Percentiles rank a stretch among this genome's conserved stretches.
Evolutionary conservation across 2,113 vertebrate species (phyloP).

Genomic region (Panurus biarmicus): DNA sequence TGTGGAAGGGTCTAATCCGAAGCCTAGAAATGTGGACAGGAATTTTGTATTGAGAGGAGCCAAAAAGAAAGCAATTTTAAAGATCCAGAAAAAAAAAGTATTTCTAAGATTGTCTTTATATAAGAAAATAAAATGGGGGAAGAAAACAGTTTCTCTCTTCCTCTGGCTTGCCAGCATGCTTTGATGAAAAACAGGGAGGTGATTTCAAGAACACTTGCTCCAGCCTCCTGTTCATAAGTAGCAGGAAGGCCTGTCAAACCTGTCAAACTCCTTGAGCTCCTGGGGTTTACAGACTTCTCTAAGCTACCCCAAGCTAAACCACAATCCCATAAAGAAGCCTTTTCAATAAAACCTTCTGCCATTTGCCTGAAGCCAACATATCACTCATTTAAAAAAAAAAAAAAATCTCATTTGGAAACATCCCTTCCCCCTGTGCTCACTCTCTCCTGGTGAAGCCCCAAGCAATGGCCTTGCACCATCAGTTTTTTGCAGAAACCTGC

Average conservation of each 20-base stretch:
- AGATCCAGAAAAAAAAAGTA: neutral
- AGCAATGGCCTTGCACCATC: neutral
- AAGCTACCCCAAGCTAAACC: conserved; percentile 55
- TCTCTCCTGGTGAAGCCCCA: neutral
- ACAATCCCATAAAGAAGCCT: conserved; percentile 57
- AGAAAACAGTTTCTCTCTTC: neutral
- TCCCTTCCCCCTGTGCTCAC: neutral
- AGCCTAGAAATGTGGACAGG: neutral
- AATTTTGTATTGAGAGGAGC: neutral
- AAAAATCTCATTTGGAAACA: neutral
- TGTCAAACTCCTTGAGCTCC: conserved; percentile 46
- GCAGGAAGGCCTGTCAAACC: conserved; percentile 16
- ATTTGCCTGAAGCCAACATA: conserved; percentile 52
- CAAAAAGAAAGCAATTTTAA: neutral
- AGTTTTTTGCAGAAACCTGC: neutral
- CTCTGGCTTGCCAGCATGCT: neutral
- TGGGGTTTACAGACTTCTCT: conserved; percentile 54
- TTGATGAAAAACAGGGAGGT: neutral
- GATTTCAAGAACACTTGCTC: neutral
- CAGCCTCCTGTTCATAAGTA: neutral
- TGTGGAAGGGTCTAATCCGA: neutral
- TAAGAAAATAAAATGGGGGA: neutral
- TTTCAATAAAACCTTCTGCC: conserved; percentile 52
- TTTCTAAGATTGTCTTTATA: neutral
- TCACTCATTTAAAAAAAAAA: neutral